phyloP scores from a whole-genome alignment of 1,140 invertebrate species.

The Lepidotrigona ventralis region DNA sequence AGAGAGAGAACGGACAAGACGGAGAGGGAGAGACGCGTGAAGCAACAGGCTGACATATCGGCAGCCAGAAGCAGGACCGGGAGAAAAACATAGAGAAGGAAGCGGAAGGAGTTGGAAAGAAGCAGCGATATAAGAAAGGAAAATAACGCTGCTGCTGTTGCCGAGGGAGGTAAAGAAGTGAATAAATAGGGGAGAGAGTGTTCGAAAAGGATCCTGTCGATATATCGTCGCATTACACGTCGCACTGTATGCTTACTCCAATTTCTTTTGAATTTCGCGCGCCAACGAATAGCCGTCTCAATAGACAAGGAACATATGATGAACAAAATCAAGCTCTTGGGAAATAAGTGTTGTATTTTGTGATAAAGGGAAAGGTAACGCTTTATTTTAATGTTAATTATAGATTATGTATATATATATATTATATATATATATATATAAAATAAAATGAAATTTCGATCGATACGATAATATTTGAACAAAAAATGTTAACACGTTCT shows the following conservation, averaged over 20 bases:
- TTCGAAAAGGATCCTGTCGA: no score
- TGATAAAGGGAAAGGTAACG: background rate
- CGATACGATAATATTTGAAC: background rate
- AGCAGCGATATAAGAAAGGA: background rate
- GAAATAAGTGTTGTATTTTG: slow-evolving; percentile 3
- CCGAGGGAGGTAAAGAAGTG: background rate
- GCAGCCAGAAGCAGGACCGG: slow-evolving; percentile 15
- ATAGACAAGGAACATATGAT: background rate
- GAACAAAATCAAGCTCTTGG: background rate
- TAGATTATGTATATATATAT: background rate
- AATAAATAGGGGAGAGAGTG: background rate
- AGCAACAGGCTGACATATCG: slow-evolving; percentile 63
- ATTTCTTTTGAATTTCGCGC: no score
- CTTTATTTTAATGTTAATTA: background rate
- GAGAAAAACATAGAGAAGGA: background rate
- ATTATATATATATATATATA: no score
- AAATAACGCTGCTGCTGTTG: background rate
- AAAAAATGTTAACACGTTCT: background rate
- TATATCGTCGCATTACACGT: no score
- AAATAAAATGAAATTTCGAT: background rate
- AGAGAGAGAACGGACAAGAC: slow-evolving; percentile 22
- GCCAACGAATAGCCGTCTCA: no score
- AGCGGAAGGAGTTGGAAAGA: background rate
- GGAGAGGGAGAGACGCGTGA: slow-evolving; percentile 25
- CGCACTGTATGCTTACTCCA: no score